These are phyloP conservation scores for Pogonomyrmex barbatus DNA, from an alignment of 1,140 invertebrate species.

Conservation along the genomic window DNA sequence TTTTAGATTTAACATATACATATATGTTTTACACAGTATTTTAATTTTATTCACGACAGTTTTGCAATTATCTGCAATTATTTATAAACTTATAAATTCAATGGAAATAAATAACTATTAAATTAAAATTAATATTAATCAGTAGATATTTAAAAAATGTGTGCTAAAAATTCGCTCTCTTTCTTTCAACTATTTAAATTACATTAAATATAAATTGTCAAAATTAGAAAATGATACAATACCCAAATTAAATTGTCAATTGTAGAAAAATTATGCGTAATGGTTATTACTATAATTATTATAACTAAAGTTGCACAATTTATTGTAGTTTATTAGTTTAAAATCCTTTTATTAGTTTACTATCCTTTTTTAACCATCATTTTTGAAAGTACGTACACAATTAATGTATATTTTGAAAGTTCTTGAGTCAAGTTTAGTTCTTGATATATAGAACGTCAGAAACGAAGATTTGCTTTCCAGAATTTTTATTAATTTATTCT, in stretches of 20 bases:
- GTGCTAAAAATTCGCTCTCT: not conserved
- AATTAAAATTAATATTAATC: not conserved
- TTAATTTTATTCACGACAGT: not conserved
- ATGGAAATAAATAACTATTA: not conserved
- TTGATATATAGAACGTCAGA: conserved; percentile 26
- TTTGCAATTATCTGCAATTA: not conserved
- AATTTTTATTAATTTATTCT: conserved; percentile 3
- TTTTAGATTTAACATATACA: not conserved
- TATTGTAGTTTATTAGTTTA: not conserved
- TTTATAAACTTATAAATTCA: not conserved
- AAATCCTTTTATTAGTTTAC: not conserved
- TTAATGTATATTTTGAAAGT: not conserved
- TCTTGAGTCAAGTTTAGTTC: not conserved
- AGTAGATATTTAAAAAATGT: not conserved
- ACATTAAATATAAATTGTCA: not conserved
- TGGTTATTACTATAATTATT: not conserved
- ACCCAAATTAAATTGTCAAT: not conserved
- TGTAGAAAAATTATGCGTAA: not conserved
- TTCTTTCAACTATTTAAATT: not conserved
- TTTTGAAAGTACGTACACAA: not conserved
- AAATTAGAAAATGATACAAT: not conserved
- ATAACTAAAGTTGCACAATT: not conserved
- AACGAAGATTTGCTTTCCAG: not conserved
- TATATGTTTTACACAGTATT: not conserved
- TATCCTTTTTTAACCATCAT: not conserved